Conservation (phyloP, 1,140 invertebrate genomes). For the Cephus cinctus region DNA sequence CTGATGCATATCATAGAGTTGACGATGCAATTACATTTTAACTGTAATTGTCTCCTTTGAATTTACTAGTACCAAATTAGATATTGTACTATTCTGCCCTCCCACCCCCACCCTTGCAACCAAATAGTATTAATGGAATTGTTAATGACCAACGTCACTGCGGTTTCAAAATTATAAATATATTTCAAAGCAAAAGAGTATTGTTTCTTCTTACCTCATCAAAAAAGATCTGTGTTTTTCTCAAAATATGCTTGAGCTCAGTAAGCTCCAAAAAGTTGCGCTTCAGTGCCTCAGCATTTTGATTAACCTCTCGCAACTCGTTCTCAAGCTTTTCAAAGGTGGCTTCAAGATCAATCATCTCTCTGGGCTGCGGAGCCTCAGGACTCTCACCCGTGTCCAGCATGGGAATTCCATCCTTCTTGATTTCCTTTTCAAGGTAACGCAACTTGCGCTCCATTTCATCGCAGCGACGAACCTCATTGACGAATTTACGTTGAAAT, state of each 20-base stretch:
- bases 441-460: conserved; percentile 95
- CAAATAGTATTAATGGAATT: too few species aligned
- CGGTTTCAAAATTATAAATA: background rate
- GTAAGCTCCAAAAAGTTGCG: conserved; percentile 95
- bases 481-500: conserved; percentile 94
- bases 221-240: conserved; percentile 97
- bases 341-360: conserved; percentile 99
- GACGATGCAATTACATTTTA: too few species aligned
- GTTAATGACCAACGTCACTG: background rate
- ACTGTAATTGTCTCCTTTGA: too few species aligned
- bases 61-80: too few species aligned
- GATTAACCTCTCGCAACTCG: conserved; percentile 94
- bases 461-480: conserved; percentile 91
- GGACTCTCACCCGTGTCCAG: conserved; percentile 96
- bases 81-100: too few species aligned
- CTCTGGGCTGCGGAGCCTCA: conserved; percentile 95
- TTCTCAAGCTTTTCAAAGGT: conserved; percentile 96
- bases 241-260: conserved; percentile 93
- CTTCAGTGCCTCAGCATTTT: conserved; percentile 95
- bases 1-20: too few species aligned
- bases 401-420: conserved; percentile 96
- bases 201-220: conserved; percentile 78
- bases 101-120: too few species aligned
- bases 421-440: conserved; percentile 97
- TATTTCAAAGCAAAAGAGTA: background rate